These are phyloP conservation scores for Colaptes auratus DNA, from an alignment of 2,113 vertebrate genomes.

Conservation along the genomic window DNA sequence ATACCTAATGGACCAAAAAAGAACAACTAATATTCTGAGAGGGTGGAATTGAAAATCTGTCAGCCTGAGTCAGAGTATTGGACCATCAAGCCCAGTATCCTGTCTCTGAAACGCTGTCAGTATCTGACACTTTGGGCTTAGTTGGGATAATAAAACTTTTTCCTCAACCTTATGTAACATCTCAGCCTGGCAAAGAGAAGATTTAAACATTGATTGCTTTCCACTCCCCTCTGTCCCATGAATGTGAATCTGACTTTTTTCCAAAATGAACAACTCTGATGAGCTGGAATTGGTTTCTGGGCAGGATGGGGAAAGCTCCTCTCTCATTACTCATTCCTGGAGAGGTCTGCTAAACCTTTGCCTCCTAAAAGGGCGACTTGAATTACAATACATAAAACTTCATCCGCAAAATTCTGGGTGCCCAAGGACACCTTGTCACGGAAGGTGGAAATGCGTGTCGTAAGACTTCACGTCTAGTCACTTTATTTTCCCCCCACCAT, in stretches of 20 bases:
- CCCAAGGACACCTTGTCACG: constrained; percentile 16
- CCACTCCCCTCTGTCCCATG: constrained; percentile 65
- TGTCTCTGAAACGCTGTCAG: constrained; percentile 63
- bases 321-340: constrained; percentile 63
- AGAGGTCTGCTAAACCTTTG: constrained; percentile 48
- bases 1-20: constrained; percentile 51
- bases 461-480: constrained; percentile 58
- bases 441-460: constrained; percentile 28
- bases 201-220: constrained; percentile 68
- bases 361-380: constrained; percentile 47
- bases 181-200: constrained; percentile 58
- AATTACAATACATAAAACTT: background rate
- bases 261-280: constrained; percentile 71
- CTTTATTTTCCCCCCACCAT: constrained; percentile 58
- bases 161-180: constrained; percentile 71
- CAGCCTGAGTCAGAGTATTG: constrained; percentile 66
- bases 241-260: constrained; percentile 56
- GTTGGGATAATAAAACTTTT: constrained; percentile 65
- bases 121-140: constrained; percentile 64
- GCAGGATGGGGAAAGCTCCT: constrained; percentile 66
- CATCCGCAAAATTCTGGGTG: background rate
- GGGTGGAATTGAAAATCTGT: constrained; percentile 57
- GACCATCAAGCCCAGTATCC: constrained; percentile 50
- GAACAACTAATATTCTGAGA: constrained; percentile 59
- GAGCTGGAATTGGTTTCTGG: constrained; percentile 71